These are phyloP conservation scores for Hoplias malabaricus DNA, from an alignment of 2,113 vertebrate genomes.

Conservation along the genomic window DNA sequence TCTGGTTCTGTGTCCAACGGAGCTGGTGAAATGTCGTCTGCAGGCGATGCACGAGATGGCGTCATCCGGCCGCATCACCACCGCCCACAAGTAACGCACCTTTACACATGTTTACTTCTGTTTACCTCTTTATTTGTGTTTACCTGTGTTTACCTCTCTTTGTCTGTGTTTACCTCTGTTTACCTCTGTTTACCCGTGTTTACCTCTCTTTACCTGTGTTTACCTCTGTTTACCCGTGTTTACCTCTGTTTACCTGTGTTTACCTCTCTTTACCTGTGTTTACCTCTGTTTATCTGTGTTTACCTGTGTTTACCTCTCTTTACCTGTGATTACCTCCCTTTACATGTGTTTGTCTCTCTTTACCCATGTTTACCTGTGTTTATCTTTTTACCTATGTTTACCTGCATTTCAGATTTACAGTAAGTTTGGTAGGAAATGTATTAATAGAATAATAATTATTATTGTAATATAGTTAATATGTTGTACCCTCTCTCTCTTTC, in stretches of 20 bases:
- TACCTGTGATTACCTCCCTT: too few relatives aligned
- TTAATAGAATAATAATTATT: too few relatives aligned
- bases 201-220: too few relatives aligned
- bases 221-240: neutral
- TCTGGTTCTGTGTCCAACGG: slow-evolving; percentile 90
- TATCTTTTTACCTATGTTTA: neutral
- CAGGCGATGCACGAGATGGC: slow-evolving; percentile 96
- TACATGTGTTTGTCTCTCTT: neutral
- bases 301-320: too few relatives aligned
- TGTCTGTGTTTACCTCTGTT: too few relatives aligned
- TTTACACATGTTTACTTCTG: neutral
- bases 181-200: neutral
- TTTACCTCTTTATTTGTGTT: too few relatives aligned
- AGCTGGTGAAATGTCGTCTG: slow-evolving; percentile 94
- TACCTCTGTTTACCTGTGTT: neutral
- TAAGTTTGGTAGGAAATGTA: too few relatives aligned
- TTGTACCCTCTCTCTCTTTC: slow-evolving; percentile 27
- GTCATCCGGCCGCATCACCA: slow-evolving; percentile 80
- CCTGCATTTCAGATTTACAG: neutral
- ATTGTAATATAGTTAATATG: too few relatives aligned
- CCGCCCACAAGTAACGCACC: slow-evolving; percentile 82
- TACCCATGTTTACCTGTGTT: neutral
- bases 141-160: neutral
- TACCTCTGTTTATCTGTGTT: neutral
- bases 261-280: too few relatives aligned